phyloP scores from a whole-genome alignment of 2,113 vertebrate species.

The Agelaius phoeniceus region DNA sequence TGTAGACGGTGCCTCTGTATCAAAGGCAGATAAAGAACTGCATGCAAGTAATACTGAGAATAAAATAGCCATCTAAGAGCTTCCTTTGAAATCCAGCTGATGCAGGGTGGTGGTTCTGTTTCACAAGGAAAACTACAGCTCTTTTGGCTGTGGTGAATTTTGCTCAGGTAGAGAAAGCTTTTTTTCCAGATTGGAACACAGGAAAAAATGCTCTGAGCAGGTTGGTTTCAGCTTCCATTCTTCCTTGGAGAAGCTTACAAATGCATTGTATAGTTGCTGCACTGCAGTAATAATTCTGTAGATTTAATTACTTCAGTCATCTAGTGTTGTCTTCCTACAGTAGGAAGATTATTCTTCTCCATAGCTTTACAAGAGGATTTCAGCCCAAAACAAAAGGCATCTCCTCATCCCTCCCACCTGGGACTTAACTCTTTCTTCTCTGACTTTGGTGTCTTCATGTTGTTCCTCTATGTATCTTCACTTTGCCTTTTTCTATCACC shows the following conservation, averaged over 20 bases:
- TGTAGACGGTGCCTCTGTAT: neutral
- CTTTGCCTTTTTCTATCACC: neutral
- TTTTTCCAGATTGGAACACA: neutral
- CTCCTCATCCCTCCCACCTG: neutral
- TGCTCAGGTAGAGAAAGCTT: neutral
- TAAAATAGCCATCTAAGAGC: neutral
- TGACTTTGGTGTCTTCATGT: neutral
- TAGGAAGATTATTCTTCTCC: neutral
- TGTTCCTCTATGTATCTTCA: neutral
- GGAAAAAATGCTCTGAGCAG: neutral
- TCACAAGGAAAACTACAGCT: neutral
- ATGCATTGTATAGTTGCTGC: neutral
- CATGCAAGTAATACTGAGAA: neutral
- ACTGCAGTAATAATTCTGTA: neutral
- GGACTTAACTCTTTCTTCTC: neutral
- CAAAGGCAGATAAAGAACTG: neutral
- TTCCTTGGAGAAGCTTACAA: neutral
- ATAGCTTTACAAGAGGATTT: neutral
- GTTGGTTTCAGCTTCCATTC: neutral
- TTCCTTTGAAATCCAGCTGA: neutral
- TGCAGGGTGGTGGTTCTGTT: neutral
- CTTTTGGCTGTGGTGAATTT: neutral
- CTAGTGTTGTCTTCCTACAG: neutral
- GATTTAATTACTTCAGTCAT: neutral
- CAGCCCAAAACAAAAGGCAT: neutral